Percentiles rank a stretch among this genome's conserved stretches.
Conservation (phyloP, 1,140 invertebrate species). For the Parapsyche elsis region DNA sequence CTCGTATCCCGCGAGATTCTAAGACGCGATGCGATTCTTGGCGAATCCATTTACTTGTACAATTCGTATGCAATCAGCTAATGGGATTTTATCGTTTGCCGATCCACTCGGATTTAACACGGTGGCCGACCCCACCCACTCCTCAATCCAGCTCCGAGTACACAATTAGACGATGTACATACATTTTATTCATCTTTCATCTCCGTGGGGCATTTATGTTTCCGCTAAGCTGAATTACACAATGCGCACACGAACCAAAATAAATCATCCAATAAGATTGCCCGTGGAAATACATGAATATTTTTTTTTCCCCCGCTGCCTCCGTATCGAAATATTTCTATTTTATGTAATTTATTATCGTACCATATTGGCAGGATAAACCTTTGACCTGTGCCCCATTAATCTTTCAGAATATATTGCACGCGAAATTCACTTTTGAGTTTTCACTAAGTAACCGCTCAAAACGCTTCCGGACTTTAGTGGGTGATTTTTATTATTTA, state of each 20-base stretch:
- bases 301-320: background rate
- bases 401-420: constrained; percentile 23
- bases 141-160: background rate
- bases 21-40: constrained; percentile 1
- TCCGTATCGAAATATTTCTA: constrained; percentile 23
- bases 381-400: constrained; percentile 27
- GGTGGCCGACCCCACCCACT: background rate
- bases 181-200: constrained; percentile 34
- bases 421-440: constrained; percentile 20
- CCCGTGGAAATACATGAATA: background rate
- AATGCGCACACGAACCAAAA: constrained; percentile 5
- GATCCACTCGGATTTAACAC: constrained; percentile 37
- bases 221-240: constrained; percentile 27
- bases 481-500: background rate
- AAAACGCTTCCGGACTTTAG: background rate
- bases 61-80: constrained; percentile 40
- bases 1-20: background rate
- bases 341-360: constrained; percentile 31
- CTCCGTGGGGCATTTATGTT: constrained; percentile 25
- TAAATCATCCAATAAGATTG: constrained; percentile 25
- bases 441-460: background rate
- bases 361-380: constrained; percentile 24
- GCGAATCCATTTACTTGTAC: constrained; percentile 17
- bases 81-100: constrained; percentile 45
- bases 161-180: background rate